Evolutionary conservation across 1,140 invertebrate genomes (phyloP), one percentile per base, ranked within the genome.

Genomic region (Drosophila virilis): DNA sequence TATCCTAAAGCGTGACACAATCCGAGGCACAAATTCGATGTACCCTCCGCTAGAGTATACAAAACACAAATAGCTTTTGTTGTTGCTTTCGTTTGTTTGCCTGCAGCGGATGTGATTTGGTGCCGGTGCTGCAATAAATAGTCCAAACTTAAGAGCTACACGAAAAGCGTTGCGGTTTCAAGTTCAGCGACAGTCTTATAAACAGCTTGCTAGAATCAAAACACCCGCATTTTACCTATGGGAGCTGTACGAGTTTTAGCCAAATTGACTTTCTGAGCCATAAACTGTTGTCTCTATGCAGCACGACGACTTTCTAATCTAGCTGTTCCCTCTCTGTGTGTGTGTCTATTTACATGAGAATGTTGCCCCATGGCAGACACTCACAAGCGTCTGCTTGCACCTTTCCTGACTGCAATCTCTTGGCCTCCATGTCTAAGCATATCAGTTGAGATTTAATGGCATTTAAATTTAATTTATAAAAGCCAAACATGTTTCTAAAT

Each of bases 391-490:
- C 66, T 69, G 48, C 48, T 60, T 54, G 66, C 66, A 50, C 45
- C 76, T 78, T 66, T 59, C 65, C 28, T 61, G 12, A 17, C 42
- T 40, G 17, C 38, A 40, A 40, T 43, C 50, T 55, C 45, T 60
- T 48, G 54, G 65, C 15, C 15, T 38, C 35, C 51, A 40, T 37
- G 22, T 42, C 35, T 42, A 51, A 37, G 58, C 37, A 57, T 64
- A 77, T 66, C 82, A 73, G 64, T 88, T 43, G 55, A 83, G 28
- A 73, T 79, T 69, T 79, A 76, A 86, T 88, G 76, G 68, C 65
- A 88, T 88, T 86, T 83, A 79, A 79, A 86, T 86, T 88, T 52
- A 82, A 88, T 88, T 86, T 85, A 69, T 69, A 55, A 74, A 50
- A 74, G 67, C 62, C 46, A 79, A 88, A 88, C 83, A 73, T 88